These are phyloP conservation scores for Drosophila asahinai DNA, from an alignment of 1,140 invertebrate genomes.

Conservation along the genomic window DNA sequence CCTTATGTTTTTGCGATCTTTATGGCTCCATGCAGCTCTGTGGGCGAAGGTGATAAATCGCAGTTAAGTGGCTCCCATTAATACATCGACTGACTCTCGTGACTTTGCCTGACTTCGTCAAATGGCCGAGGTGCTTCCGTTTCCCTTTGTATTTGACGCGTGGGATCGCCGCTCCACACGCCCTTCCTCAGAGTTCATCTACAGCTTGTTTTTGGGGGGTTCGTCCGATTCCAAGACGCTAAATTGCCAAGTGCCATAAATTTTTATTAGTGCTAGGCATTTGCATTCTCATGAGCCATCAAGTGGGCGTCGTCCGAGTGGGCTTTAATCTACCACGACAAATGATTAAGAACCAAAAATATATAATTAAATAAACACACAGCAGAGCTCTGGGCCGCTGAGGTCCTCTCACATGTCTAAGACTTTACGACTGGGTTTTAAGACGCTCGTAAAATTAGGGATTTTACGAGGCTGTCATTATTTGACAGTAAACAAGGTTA, in stretches of 20 bases:
- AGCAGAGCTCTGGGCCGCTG: constrained; percentile 19
- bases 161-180: constrained; percentile 49
- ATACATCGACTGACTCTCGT: constrained; percentile 29
- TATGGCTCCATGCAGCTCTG: constrained; percentile 34
- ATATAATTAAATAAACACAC: constrained; percentile 71
- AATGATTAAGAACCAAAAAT: constrained; percentile 29
- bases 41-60: constrained; percentile 72
- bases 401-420: constrained; percentile 34
- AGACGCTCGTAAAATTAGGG: constrained; percentile 50
- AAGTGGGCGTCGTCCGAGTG: constrained; percentile 46
- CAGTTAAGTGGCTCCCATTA: constrained; percentile 68
- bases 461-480: constrained; percentile 69
- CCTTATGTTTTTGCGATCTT: constrained; percentile 34
- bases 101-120: constrained; percentile 10
- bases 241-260: constrained; percentile 63
- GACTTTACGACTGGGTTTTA: constrained; percentile 61
- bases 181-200: constrained; percentile 26
- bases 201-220: neutral
- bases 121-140: constrained; percentile 59
- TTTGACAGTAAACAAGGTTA: constrained; percentile 72
- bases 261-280: constrained; percentile 51
- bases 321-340: constrained; percentile 33
- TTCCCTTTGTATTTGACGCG: constrained; percentile 47
- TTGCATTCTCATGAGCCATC: constrained; percentile 10
- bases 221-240: constrained; percentile 44